Conservation (phyloP, 2,797 vertebrate genomes). For the Cercopithecus neglectus region DNA sequence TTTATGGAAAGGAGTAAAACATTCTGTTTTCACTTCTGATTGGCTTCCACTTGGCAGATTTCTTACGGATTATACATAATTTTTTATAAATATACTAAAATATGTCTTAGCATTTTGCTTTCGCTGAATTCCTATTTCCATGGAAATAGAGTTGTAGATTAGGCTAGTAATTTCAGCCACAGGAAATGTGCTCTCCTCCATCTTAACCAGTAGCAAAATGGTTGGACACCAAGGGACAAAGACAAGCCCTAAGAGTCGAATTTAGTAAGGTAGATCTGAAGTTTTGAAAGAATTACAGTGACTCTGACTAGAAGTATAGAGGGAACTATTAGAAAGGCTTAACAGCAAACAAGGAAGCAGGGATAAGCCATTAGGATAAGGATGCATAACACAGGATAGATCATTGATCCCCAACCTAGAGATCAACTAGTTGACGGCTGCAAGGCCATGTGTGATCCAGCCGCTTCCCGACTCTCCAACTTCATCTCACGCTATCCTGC, state of each 20-base stretch:
- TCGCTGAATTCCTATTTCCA: background rate
- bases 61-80: background rate
- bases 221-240: background rate
- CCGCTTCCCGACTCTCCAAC: no score
- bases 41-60: background rate
- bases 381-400: fast-evolving
- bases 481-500: background rate
- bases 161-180: background rate
- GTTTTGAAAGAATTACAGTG: background rate
- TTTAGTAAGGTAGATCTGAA: background rate
- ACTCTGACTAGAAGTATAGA: background rate
- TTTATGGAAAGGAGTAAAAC: background rate
- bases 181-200: background rate
- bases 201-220: background rate
- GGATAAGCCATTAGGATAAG: background rate
- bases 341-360: background rate
- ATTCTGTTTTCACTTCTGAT: background rate
- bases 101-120: background rate
- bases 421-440: background rate
- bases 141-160: background rate
- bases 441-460: background rate
- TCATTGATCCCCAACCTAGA: background rate
- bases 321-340: background rate
- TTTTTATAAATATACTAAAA: background rate
- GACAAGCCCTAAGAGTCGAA: background rate